Evolutionary conservation across 1,140 invertebrate species (phyloP).

Genomic region (Bombus huntii): DNA sequence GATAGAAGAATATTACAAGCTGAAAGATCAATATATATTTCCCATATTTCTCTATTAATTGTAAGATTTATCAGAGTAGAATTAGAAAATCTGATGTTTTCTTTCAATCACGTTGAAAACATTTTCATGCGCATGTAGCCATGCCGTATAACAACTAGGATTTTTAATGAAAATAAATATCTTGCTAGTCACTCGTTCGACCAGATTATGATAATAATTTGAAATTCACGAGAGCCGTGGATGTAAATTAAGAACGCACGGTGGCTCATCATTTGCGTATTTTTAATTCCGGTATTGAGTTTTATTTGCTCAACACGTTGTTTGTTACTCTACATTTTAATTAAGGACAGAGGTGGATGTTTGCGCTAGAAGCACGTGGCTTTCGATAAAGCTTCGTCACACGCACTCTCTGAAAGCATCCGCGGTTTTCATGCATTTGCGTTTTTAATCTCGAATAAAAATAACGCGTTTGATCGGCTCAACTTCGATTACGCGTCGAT

Average conservation of each 20-base stretch:
- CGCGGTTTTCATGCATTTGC: neutral
- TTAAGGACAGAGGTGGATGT: neutral
- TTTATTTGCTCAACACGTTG: neutral
- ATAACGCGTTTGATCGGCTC: neutral
- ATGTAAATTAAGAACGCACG: neutral
- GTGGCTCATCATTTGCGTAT: neutral
- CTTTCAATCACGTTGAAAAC: neutral
- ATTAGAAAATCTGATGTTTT: too few species aligned
- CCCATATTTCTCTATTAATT: too few species aligned
- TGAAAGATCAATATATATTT: too few species aligned
- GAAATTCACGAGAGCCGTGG: neutral
- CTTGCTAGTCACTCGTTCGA: too few species aligned
- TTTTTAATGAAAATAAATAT: neutral
- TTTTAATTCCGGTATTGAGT: neutral
- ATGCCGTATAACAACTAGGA: too few species aligned
- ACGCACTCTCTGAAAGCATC: neutral
- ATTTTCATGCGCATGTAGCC: neutral
- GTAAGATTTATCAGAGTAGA: too few species aligned
- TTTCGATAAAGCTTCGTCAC: constrained; percentile 4
- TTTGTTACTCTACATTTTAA: constrained; percentile 17
- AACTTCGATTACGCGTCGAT: neutral
- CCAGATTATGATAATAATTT: neutral
- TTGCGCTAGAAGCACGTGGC: neutral
- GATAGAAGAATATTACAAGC: too few species aligned
- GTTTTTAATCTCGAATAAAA: neutral